phyloP scores from a whole-genome alignment of 2,888 invertebrate species.

The Eristalis arbustorum region DNA sequence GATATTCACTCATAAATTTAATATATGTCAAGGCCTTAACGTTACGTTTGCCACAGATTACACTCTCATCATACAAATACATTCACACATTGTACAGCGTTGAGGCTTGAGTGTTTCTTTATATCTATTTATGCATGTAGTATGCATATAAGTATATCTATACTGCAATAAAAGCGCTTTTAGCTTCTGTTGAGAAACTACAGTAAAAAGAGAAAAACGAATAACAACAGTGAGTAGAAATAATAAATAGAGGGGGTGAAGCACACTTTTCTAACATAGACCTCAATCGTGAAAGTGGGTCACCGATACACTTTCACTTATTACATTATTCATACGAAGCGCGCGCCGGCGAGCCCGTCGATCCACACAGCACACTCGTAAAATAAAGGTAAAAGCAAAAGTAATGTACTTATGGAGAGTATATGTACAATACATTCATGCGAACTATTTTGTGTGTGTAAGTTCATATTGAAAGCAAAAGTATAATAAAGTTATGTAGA shows the following conservation, averaged over 20 bases:
- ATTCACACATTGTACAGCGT: slow-evolving; percentile 14
- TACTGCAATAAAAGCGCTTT: slow-evolving; percentile 49
- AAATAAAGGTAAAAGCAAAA: slow-evolving; percentile 65
- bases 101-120: slow-evolving; percentile 20
- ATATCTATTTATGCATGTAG: background rate
- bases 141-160: slow-evolving; percentile 47
- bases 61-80: slow-evolving; percentile 9
- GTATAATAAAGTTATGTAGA: slow-evolving; percentile 73
- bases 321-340: slow-evolving; percentile 84
- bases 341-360: slow-evolving; percentile 71
- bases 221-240: slow-evolving; percentile 47
- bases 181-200: slow-evolving; percentile 47
- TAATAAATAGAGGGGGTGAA: slow-evolving; percentile 37
- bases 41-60: slow-evolving; percentile 56
- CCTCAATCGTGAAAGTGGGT: slow-evolving; percentile 97
- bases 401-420: slow-evolving; percentile 52
- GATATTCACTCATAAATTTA: slow-evolving; percentile 35
- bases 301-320: slow-evolving; percentile 94
- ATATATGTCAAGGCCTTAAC: slow-evolving; percentile 68
- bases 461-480: slow-evolving; percentile 80
- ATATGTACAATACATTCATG: slow-evolving; percentile 25
- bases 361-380: slow-evolving; percentile 71
- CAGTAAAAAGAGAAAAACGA: slow-evolving; percentile 26
- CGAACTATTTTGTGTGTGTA: slow-evolving; percentile 40
- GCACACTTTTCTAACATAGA: slow-evolving; percentile 87